phyloP scores from a whole-genome alignment of 2,797 vertebrate genomes.

The Xiphophorus birchmanni region DNA sequence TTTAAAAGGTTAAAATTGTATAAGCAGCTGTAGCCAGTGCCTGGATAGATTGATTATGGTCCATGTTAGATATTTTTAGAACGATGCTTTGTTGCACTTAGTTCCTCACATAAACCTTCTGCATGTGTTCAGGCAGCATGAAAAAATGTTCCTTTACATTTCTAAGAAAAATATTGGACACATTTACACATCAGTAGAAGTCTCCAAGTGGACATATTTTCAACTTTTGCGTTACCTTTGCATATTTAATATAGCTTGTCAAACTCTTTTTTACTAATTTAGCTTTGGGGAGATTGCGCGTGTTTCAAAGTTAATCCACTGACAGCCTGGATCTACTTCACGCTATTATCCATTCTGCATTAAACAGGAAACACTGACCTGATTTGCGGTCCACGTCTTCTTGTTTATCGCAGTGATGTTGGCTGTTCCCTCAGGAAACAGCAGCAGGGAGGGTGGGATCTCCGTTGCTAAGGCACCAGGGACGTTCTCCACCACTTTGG shows the following conservation, averaged over 20 bases:
- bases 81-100: background rate
- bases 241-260: background rate
- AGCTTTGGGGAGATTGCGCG: background rate
- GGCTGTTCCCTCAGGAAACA: slow-evolving; percentile 29
- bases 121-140: background rate
- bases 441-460: slow-evolving; percentile 59
- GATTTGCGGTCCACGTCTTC: slow-evolving; percentile 66
- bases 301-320: background rate
- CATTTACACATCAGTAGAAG: background rate
- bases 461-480: slow-evolving; percentile 63
- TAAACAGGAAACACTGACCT: slow-evolving; percentile 57
- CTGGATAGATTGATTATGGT: background rate
- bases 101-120: background rate
- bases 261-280: background rate
- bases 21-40: too few relatives aligned
- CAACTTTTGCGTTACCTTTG: background rate
- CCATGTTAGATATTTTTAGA: background rate
- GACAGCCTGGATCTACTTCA: background rate
- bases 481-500: slow-evolving; percentile 58
- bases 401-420: slow-evolving; percentile 53
- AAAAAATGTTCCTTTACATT: background rate
- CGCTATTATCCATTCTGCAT: background rate
- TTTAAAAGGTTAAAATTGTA: background rate
- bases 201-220: background rate
- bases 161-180: background rate